Percentiles rank a stretch among this genome's conserved stretches.
Conservation (phyloP, 2,113 vertebrate genomes). For the Stigmatopora nigra region DNA sequence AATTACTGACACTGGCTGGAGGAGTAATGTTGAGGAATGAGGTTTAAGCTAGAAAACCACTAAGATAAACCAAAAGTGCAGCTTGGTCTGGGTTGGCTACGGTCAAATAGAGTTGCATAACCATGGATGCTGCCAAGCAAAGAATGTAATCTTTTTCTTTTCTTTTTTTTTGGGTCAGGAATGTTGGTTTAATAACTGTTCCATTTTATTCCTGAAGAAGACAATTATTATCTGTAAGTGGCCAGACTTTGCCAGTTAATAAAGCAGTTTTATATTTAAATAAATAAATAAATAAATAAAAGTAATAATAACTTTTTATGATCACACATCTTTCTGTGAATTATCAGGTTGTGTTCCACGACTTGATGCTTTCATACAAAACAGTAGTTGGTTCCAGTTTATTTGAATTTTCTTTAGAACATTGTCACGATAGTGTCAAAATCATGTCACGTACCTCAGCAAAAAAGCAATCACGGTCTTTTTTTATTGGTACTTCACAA, state of each 20-base stretch:
- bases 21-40: neutral
- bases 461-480: too few relatives aligned
- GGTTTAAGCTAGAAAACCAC: neutral
- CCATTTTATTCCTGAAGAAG: neutral
- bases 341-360: too few relatives aligned
- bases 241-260: neutral
- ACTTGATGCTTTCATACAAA: too few relatives aligned
- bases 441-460: too few relatives aligned
- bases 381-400: too few relatives aligned
- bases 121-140: neutral
- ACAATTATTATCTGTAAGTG: neutral
- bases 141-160: neutral
- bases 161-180: neutral
- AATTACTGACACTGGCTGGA: neutral
- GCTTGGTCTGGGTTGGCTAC: neutral
- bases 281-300: too few relatives aligned
- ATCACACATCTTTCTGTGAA: too few relatives aligned
- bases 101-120: slow-evolving; percentile 1
- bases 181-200: neutral
- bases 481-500: too few relatives aligned
- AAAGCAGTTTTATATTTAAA: too few relatives aligned
- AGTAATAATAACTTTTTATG: too few relatives aligned
- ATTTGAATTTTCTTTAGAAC: too few relatives aligned
- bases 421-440: too few relatives aligned
- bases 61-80: neutral